Evolutionary conservation across 2,888 invertebrate genomes (phyloP), one percentile per base, ranked within the genome.

Genomic region (Hyppa rectilinea): DNA sequence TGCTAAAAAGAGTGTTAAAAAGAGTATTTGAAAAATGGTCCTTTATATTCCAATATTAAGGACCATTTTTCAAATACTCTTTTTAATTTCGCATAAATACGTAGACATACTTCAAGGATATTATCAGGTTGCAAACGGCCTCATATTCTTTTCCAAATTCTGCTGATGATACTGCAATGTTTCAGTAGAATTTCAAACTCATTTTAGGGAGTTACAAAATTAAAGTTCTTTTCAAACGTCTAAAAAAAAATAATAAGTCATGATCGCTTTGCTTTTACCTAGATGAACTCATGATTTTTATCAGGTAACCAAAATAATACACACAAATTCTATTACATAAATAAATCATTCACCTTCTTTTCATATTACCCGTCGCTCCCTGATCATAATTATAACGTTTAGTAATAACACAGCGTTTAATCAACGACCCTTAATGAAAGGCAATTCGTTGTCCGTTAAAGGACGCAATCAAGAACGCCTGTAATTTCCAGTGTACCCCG

Each of bases 341-440:
- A 43, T n/a, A 43, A 43, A 67, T 2, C 0, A 55, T 36, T 12
- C 4, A 43, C 47, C 1, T 31, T 60, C 23, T 45, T 52, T 29
- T 10, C 23, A 49, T 43, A 55, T 34, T 49, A 49, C 12, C 17
- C 56, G 29, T 52, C 26, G 23, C 34, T n/a, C 29, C 23, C 31
- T 29, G 52, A 62, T 56, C 47, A 75, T 29, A 59, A 31, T 67
- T 74, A 73, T 65, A 74, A 49, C 70, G 67, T 77, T 78, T 79
- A 62, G 83, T 84, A 82, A 86, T 85, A 81, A 77, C 82, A 78
- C 66, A 61, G 66, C 82, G 80, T 88, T 89, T 90, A 92, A 92
- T 92, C 89, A 92, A 87, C 89, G 89, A 73, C 61, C 84, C 80
- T 78, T 90, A 92, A 92, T 92, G 91, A 90, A 90, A 91, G 88